These are phyloP conservation scores for Plestiodon gilberti DNA, from an alignment of 2,113 vertebrate genomes.

Conservation along the genomic window DNA sequence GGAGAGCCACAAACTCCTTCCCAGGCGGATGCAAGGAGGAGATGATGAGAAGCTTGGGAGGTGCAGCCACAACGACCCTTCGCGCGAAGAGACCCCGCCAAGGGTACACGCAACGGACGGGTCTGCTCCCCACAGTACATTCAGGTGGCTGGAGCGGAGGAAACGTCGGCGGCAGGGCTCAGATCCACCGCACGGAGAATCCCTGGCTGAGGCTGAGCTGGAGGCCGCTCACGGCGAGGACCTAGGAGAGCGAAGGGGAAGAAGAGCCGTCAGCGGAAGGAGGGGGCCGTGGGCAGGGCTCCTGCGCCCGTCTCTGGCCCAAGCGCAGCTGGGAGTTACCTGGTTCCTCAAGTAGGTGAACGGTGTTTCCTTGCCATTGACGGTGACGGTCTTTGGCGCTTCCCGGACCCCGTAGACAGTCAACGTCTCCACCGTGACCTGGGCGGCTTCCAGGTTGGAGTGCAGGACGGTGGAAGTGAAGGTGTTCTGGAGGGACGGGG, in stretches of 20 bases:
- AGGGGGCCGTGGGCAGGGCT: not conserved
- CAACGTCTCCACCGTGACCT: slow-evolving; percentile 75
- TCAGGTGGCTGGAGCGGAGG: not conserved
- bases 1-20: not conserved
- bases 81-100: not conserved
- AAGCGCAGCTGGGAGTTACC: slow-evolving; percentile 59
- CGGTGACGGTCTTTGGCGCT: slow-evolving; percentile 76
- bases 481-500: slow-evolving; percentile 67
- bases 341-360: slow-evolving; percentile 83
- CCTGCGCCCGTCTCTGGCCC: not conserved
- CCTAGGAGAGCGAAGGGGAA: slow-evolving; percentile 62
- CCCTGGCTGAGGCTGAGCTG: slow-evolving; percentile 79
- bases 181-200: slow-evolving; percentile 86
- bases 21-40: not conserved
- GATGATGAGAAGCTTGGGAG: not conserved
- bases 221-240: slow-evolving; percentile 77
- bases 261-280: rapidly evolving
- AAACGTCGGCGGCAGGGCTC: not conserved
- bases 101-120: not conserved
- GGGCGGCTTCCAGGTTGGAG: slow-evolving; percentile 70
- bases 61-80: not conserved
- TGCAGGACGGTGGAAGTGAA: slow-evolving; percentile 84
- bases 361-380: slow-evolving; percentile 78
- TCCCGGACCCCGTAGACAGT: slow-evolving; percentile 82
- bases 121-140: not conserved